Evolutionary conservation across 2,888 invertebrate genomes (phyloP), one percentile per base, ranked within the genome.

Genomic region (Yponomeuta sedellus): DNA sequence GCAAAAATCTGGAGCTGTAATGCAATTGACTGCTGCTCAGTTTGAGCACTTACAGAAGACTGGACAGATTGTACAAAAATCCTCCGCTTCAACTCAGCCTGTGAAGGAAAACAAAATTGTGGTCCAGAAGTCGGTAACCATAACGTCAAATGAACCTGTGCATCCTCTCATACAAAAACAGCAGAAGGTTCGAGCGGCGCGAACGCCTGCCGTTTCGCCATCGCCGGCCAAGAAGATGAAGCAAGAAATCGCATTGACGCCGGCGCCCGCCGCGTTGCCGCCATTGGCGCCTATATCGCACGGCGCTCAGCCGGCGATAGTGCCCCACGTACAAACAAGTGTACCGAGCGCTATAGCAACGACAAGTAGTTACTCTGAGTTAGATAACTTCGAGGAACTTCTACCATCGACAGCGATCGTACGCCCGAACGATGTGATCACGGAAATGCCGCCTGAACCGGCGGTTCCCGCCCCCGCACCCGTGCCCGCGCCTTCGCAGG

Each of bases 11-110:
- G 91, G 91, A 19, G 76, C 88, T 3, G 85, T 91, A 2, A 86
- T 91, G 82, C 91, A 91, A 70, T 75, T 91, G 61, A 91, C 92
- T 8, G 80, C 88, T 10, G 86, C 91, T n/a, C 90, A 92, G 73
- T 92, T 91, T 71, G 90, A 92, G 70, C 90, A 91, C 72, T 74
- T 92, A 69, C 88, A 91, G 71, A 77, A 87, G 66, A 90, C 90
- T 0, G 91, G 92, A 0, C 91, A 91, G 74, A 86, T 92, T 34
- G 79, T 91, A 57, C 86, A 87, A 66, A 88, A 86, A 72, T 71
- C 80, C 1, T 68, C 79, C 1, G 61, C 77, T n/a, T n/a, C 64
- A 3, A 20, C 57, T 19, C 39, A 19, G 11, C 28, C 80, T 0
- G 68, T 75, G 2, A 83, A 73, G 73, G 91, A 81, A 75, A 90